Base-by-base conservation (phyloP, 1,140 invertebrate genomes). In the Procambarus clarkii region DNA sequence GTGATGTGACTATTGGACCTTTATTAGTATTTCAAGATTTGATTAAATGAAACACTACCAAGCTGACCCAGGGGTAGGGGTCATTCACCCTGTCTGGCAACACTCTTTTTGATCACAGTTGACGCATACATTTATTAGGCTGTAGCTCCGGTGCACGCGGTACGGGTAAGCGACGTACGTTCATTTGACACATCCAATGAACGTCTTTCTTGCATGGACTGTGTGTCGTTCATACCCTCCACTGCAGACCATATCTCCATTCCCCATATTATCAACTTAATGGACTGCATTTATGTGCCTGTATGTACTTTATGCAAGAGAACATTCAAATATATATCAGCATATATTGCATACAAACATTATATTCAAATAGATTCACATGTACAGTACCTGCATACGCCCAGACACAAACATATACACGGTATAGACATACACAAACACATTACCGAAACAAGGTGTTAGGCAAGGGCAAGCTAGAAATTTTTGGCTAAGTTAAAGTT, bases 111-210 rank as follows among this genome's bases (percentile, higher is more conserved):
- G 64, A 13, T 74, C 64, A 85, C 83, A 85, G 64, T 71, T 85
- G 83, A 85, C 83, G 83, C 64, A 85, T 69, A 85, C 83, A 85
- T 85, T 64, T 69, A 85, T 46, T 71, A 71, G 83, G 64, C 83
- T 74, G 34, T 74, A 60, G 34, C 83, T 24, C 83, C 69, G 13
- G 83, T 85, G 83, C 83, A 69, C 69, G 15, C 58, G 69, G 83
- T 69, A 84, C 24, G 82, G 50, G n/a, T 85, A 85, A 85, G 83
- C 83, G 18, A 48, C 24, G 45, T 74, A 85, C 83, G 83, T 46
- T 48, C 46, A 85, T 44, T 48, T 48, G 83, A 71, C 69, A 71
- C 60, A 54, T 85, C 83, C 83, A 85, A 64, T 45, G 58, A 45
- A n/a, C n/a, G 83, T 85, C 83, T 85, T 71, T 44, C 83, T 15